A percentile compares a stretch with the other conserved stretches of the same genome.
These are phyloP conservation scores for Oncorhynchus kisutch DNA, from an alignment of 2,113 vertebrate genomes.

Conservation along the genomic window DNA sequence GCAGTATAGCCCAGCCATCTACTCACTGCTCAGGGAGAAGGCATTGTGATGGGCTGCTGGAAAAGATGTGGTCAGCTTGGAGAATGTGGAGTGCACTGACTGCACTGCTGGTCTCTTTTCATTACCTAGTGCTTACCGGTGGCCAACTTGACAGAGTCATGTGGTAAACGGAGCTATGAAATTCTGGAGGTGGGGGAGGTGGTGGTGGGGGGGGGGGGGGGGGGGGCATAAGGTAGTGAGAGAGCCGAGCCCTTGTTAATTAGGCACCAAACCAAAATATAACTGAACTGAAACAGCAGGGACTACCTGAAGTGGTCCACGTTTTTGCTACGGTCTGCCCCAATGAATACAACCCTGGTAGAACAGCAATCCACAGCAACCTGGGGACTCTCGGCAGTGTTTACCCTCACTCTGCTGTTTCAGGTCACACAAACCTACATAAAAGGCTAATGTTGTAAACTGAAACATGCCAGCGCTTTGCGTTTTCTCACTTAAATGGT, in stretches of 20 bases:
- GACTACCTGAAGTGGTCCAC: too few relatives aligned
- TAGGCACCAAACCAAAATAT: not conserved
- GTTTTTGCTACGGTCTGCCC: too few relatives aligned
- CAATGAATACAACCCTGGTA: too few relatives aligned
- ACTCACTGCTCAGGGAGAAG: slow-evolving; percentile 41
- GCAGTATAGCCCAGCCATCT: not conserved
- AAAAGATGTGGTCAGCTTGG: slow-evolving; percentile 86
- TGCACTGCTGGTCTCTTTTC: slow-evolving; percentile 92
- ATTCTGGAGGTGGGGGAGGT: slow-evolving; percentile 78
- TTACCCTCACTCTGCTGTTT: slow-evolving; percentile 17
- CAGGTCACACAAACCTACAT: slow-evolving; percentile 24
- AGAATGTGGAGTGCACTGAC: slow-evolving; percentile 84
- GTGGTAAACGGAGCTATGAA: slow-evolving; percentile 90
- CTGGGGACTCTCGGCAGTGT: too few relatives aligned
- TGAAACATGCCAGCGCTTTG: not conserved
- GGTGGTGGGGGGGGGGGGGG: slow-evolving; percentile 42
- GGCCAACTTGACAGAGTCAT: slow-evolving; percentile 91
- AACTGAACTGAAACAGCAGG: too few relatives aligned
- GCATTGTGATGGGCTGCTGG: slow-evolving; percentile 61
- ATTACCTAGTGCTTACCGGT: slow-evolving; percentile 91
- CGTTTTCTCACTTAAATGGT: not conserved
- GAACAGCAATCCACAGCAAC: too few relatives aligned
- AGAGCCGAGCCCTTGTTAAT: too few relatives aligned
- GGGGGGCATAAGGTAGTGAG: not conserved
- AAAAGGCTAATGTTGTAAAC: slow-evolving; percentile 24